phyloP scores from a whole-genome alignment of 53 echinoderm and acorn worm species.

The Hippasteria phrygiana region DNA sequence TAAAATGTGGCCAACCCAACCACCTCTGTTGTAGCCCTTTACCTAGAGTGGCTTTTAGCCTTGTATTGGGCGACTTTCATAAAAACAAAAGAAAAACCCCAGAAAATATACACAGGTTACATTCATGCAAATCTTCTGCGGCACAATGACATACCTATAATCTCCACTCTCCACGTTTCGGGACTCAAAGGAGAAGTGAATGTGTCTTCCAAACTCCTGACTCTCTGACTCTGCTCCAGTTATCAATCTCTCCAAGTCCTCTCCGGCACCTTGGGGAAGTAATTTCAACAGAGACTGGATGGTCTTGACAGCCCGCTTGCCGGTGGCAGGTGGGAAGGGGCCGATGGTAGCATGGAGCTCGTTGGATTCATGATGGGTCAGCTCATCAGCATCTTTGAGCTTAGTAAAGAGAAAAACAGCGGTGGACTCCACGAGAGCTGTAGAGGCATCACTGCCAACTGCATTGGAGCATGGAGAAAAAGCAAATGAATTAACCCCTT shows the following conservation, averaged over 20 bases:
- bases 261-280: conserved; percentile 48
- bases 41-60: too few relatives aligned
- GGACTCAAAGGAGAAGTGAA: conserved; percentile 74
- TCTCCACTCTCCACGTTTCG: conserved; percentile 52
- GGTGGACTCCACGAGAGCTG: conserved; percentile 71
- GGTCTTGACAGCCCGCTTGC: conserved; percentile 34
- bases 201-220: conserved; percentile 74
- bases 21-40: too few relatives aligned
- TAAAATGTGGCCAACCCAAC: too few relatives aligned
- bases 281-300: conserved; percentile 61
- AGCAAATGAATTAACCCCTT: neutral
- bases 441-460: conserved; percentile 83
- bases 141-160: neutral
- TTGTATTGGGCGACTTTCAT: too few relatives aligned
- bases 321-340: conserved; percentile 45
- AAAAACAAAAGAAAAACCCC: too few relatives aligned
- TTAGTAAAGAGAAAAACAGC: conserved; percentile 77
- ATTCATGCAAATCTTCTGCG: too few relatives aligned
- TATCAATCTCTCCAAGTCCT: conserved; percentile 25
- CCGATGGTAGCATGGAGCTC: conserved; percentile 65
- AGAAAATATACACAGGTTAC: neutral
- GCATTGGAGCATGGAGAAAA: neutral
- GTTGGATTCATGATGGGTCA: conserved; percentile 58
- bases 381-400: conserved; percentile 55
- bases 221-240: conserved; percentile 23